Evolutionary conservation across 2,888 invertebrate genomes (phyloP).

Genomic region (Phymatocera aterrima): DNA sequence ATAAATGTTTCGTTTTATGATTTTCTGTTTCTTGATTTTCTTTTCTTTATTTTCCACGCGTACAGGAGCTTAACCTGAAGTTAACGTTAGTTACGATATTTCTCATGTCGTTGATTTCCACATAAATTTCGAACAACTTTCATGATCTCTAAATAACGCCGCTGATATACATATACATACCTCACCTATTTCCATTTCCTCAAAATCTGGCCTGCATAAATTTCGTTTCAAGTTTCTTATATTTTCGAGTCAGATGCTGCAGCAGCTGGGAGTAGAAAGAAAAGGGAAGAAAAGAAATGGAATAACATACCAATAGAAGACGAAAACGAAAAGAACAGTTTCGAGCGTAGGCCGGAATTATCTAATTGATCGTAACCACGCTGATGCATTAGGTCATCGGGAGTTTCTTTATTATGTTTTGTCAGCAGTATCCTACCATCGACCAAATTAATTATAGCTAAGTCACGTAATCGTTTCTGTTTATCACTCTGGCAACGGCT

Average conservation of each 20-base stretch:
- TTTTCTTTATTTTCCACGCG: neutral
- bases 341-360: neutral
- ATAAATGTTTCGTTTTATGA: neutral
- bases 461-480: slow-evolving; percentile 37
- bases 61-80: neutral
- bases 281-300: too few relatives aligned
- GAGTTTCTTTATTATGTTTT: neutral
- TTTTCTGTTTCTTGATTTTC: neutral
- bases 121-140: neutral
- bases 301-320: too few relatives aligned
- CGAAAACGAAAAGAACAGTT: too few relatives aligned
- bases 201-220: neutral
- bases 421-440: neutral
- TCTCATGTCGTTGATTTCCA: neutral
- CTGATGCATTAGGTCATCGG: slow-evolving; percentile 15
- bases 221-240: neutral
- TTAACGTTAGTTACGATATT: neutral
- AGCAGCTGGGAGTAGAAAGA: neutral
- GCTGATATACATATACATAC: too few relatives aligned
- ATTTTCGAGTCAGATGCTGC: neutral
- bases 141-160: neutral
- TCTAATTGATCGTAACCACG: neutral
- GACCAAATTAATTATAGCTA: slow-evolving; percentile 33
- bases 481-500: slow-evolving; percentile 28
- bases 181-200: neutral